Base-by-base conservation (phyloP, 2,797 vertebrate species). In the Allobates femoralis region DNA sequence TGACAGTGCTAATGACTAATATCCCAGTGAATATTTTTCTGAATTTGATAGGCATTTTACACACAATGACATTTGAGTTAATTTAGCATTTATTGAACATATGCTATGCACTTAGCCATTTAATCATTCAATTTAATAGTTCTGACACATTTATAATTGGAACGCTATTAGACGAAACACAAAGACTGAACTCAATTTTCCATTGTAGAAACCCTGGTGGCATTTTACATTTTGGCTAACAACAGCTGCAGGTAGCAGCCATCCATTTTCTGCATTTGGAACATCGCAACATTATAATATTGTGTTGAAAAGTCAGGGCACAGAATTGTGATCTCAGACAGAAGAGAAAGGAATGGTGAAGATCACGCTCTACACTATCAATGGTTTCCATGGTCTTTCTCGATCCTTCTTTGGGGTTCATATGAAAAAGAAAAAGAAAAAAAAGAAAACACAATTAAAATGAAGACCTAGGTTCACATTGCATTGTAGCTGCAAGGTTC, bases 51-150 rank as follows among this genome's bases (percentile, higher is more conserved):
- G 81, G 37, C 82, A 84, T 76, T 84, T 76, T 84, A 64, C 82
- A 84, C 69, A 64, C 69, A 83, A 83, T 84, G 69, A 66, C 82
- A 75, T 76, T 76, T 75, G 37, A 84, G 71, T 84, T 84, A 76
- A 84, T 84, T 84, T 84, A 77, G 66, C 83, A 84, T 84, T 84
- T 84, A 84, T 84, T 84, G 83, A 84, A 84, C 58, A 66, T 84
- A 77, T 84, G 83, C 73, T 66, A 53, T 84, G 73, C 73, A 84
- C 74, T 77, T 53, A 77, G 83, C 74, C 74, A 76, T 84, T 84
- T 77, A 84, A 76, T 84, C 74, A 77, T 77, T 78, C 73, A 41
- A 78, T 76, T 62, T 76, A 77, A 77, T 84, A 64, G 69, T 37
- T 77, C 83, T 84, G 83, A 84, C 73, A 84, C 69, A 76, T 84